A percentile compares a stretch with the other conserved stretches of the same genome.
phyloP scores from a whole-genome alignment of 2,888 invertebrate genomes.

The Epicampocera succincta region DNA sequence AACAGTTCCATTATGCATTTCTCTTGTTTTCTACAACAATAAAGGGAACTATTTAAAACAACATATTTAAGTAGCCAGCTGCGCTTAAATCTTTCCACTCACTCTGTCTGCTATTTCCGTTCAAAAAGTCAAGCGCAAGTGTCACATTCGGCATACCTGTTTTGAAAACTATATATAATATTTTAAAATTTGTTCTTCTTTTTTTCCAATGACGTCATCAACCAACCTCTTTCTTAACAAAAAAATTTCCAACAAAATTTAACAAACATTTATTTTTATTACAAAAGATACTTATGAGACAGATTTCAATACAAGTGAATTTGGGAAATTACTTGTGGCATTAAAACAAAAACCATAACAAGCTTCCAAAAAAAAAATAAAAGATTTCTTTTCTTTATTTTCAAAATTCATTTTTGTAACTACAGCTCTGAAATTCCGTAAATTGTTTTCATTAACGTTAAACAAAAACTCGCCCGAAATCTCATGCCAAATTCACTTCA shows the following conservation, averaged over 20 bases:
- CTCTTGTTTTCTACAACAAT: no score
- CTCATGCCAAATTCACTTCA: slow-evolving; percentile 71
- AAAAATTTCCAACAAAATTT: slow-evolving; percentile 28
- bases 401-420: slow-evolving; percentile 18
- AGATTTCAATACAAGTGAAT: slow-evolving; percentile 80
- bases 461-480: slow-evolving; percentile 38
- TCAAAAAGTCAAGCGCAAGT: no score
- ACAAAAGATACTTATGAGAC: slow-evolving; percentile 81
- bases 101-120: no score
- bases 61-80: no score
- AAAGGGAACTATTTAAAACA: no score
- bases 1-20: no score
- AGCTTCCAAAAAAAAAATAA: not conserved
- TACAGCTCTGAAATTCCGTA: slow-evolving; percentile 43
- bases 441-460: slow-evolving; percentile 38
- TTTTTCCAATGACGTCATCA: slow-evolving; percentile 28
- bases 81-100: no score
- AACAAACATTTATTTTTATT: slow-evolving; percentile 70
- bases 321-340: slow-evolving; percentile 80
- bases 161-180: not conserved
- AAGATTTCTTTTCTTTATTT: slow-evolving; percentile 11
- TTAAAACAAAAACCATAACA: slow-evolving; percentile 18
- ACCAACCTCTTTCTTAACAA: not conserved
- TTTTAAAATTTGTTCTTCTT: not conserved
- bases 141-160: not conserved